phyloP scores from a whole-genome alignment of 2,113 vertebrate species.

The Notarius quadriscutis region DNA sequence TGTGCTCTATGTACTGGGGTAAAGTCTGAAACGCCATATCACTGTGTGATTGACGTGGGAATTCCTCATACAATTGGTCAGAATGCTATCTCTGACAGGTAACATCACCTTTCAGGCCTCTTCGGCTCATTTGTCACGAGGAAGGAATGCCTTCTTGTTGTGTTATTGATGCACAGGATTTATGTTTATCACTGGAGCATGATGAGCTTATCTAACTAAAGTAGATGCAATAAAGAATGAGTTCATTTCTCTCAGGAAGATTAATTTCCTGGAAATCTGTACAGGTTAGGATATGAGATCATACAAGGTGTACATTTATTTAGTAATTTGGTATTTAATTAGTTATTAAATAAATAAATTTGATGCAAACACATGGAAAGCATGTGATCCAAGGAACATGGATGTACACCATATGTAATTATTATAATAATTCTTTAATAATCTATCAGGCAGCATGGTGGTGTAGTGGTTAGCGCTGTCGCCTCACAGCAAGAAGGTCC shows the following conservation, averaged over 20 bases:
- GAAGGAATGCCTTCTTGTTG: background rate
- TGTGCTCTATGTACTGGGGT: slow-evolving; percentile 31
- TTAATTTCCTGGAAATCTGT: background rate
- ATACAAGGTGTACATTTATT: background rate
- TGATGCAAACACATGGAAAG: background rate
- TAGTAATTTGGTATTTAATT: background rate
- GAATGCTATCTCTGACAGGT: slow-evolving; percentile 17
- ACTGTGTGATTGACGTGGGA: slow-evolving; percentile 15
- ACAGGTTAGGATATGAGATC: background rate
- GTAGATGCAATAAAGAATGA: slow-evolving; percentile 19
- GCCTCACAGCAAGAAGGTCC: no score
- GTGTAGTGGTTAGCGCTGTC: no score
- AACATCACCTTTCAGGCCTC: background rate
- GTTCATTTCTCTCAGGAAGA: background rate
- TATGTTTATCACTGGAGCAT: background rate
- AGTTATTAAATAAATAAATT: background rate
- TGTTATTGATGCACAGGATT: background rate
- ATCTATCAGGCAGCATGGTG: no score
- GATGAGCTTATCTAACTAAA: slow-evolving; percentile 9
- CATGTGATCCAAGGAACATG: background rate
- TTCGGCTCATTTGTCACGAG: background rate
- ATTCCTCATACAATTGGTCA: slow-evolving; percentile 18
- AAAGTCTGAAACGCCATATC: slow-evolving; percentile 49
- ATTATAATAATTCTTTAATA: background rate
- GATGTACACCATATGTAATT: background rate